Evolutionary conservation across 2,888 invertebrate genomes (phyloP).

Genomic region (Nomada flava): DNA sequence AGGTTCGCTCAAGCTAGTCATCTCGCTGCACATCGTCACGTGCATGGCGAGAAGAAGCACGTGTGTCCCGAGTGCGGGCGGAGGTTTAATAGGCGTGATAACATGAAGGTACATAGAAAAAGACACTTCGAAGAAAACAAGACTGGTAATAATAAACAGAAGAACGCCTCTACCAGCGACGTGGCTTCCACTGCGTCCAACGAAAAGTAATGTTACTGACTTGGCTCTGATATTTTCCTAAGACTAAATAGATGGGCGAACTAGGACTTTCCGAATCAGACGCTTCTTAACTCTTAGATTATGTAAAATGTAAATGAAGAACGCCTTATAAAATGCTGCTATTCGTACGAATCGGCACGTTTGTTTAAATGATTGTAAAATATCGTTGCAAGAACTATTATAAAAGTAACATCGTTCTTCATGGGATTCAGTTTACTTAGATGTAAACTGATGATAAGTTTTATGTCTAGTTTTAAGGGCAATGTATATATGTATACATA

Average conservation of each 20-base stretch:
- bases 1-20: conserved; percentile 83
- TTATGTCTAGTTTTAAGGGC: conserved; percentile 8
- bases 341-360: not conserved
- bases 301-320: conserved; percentile 13
- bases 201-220: conserved; percentile 68
- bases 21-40: conserved; percentile 82
- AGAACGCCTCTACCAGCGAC: conserved; percentile 53
- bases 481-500: not conserved
- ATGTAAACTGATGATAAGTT: not conserved
- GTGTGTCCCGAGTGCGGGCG: conserved; percentile 82
- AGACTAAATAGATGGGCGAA: conserved; percentile 36
- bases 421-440: not conserved
- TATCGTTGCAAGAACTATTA: conserved; percentile 17
- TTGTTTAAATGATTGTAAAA: conserved; percentile 4
- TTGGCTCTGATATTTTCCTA: conserved; percentile 43
- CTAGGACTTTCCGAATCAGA: conserved; percentile 33
- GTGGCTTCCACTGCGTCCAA: conserved; percentile 61
- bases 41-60: conserved; percentile 82
- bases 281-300: conserved; percentile 30
- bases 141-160: conserved; percentile 61
- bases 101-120: conserved; percentile 83
- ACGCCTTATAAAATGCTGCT: not conserved
- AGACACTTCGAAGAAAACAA: conserved; percentile 77
- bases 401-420: conserved; percentile 7
- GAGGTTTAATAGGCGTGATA: conserved; percentile 82